A percentile compares a stretch with the other conserved stretches of the same genome.
Conservation (phyloP, 2,888 invertebrate species). For the Ecliptopera silaceata region DNA sequence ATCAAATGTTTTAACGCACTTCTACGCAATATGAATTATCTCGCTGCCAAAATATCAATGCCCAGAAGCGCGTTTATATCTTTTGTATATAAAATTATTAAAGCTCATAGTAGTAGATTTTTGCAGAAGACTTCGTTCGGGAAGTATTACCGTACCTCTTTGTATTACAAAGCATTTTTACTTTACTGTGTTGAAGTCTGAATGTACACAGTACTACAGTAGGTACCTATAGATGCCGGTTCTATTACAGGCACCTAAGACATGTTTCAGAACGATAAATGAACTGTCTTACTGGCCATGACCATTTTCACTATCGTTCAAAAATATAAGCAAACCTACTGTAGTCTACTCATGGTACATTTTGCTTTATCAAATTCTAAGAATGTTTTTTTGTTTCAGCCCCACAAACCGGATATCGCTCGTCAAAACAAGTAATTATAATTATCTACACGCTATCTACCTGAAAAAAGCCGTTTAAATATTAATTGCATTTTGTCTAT, state of each 20-base stretch:
- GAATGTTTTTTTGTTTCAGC: conserved; percentile 40
- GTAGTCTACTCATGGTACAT: neutral
- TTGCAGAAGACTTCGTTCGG: too few relatives aligned
- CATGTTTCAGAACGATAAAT: too few relatives aligned
- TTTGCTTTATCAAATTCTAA: neutral
- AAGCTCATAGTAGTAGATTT: too few relatives aligned
- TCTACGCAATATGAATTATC: too few relatives aligned
- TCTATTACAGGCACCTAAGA: too few relatives aligned
- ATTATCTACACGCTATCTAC: conserved; percentile 7
- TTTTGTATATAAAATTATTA: neutral
- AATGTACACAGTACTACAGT: too few relatives aligned
- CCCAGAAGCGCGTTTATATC: conserved; percentile 15
- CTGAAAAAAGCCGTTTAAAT: conserved; percentile 1
- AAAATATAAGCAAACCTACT: neutral
- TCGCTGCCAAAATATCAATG: neutral
- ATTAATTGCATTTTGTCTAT: conserved; percentile 1
- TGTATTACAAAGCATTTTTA: too few relatives aligned
- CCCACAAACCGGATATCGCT: conserved; percentile 43
- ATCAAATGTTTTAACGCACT: too few relatives aligned
- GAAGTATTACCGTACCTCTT: too few relatives aligned
- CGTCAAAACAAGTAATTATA: conserved; percentile 48
- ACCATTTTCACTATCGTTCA: neutral
- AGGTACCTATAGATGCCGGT: neutral
- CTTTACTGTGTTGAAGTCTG: too few relatives aligned
- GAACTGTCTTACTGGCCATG: too few relatives aligned